Evolutionary conservation across 2,888 invertebrate species (phyloP).

Genomic region (Choristoneura rosaceana): DNA sequence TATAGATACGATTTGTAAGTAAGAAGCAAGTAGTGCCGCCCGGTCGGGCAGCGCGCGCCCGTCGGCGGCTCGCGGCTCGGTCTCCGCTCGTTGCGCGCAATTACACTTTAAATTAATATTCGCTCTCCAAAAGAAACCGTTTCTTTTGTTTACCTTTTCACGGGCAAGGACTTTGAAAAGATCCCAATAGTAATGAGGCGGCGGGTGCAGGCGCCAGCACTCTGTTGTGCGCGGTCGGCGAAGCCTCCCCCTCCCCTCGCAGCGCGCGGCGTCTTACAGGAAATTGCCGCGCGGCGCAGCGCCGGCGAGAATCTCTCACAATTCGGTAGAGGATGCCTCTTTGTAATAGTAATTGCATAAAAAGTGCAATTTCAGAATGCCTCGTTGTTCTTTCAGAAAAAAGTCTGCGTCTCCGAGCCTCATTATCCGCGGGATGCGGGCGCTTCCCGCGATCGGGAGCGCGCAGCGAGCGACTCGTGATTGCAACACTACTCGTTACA

Average conservation of each 20-base stretch:
- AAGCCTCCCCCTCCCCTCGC: not conserved
- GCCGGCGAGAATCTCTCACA: constrained; percentile 22
- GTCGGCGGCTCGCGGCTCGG: no score
- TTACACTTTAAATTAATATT: constrained; percentile 50
- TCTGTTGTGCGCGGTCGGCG: not conserved
- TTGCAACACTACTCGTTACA: no score
- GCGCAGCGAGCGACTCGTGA: constrained; percentile 42
- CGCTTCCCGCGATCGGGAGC: not conserved
- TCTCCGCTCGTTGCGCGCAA: not conserved
- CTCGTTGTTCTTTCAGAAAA: constrained; percentile 30
- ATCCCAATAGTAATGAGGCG: constrained; percentile 45
- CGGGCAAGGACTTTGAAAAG: constrained; percentile 52
- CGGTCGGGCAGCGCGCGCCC: no score
- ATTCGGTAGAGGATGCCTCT: constrained; percentile 29
- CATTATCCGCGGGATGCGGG: constrained; percentile 23
- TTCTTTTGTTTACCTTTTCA: constrained; percentile 54
- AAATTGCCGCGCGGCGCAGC: constrained; percentile 42
- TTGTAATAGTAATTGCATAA: constrained; percentile 38
- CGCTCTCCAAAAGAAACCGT: constrained; percentile 47
- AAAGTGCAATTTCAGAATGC: constrained; percentile 34
- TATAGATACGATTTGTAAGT: no score
- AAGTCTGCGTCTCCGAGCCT: constrained; percentile 12
- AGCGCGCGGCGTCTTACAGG: constrained; percentile 51
- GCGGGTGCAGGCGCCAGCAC: not conserved
- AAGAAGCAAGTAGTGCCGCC: no score